These are phyloP conservation scores for Crenuchus spilurus DNA, from an alignment of 2,797 vertebrate genomes.

Conservation along the genomic window DNA sequence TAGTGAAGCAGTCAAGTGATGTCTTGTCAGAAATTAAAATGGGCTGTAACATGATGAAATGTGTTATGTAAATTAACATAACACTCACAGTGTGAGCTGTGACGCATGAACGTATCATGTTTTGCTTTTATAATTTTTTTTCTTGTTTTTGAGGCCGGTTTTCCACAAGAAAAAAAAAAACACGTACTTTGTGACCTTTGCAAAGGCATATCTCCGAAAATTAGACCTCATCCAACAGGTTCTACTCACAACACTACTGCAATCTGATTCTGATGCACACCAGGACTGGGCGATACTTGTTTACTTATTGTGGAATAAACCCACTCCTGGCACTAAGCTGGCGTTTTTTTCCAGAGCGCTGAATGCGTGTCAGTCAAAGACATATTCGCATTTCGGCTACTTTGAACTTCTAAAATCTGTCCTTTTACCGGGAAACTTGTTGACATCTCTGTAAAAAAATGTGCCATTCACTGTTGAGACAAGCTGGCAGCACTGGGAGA, in stretches of 20 bases:
- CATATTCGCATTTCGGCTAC: background rate
- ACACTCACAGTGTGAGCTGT: background rate
- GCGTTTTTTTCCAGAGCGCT: slow-evolving; percentile 19
- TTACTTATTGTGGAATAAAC: slow-evolving; percentile 32
- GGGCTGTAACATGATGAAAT: background rate
- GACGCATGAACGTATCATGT: background rate
- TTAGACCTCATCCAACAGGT: slow-evolving; percentile 32
- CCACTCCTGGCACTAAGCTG: slow-evolving; percentile 1
- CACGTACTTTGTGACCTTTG: slow-evolving; percentile 12
- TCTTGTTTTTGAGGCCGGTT: background rate
- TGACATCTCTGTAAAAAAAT: background rate
- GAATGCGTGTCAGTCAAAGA: too few relatives aligned
- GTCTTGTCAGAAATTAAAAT: background rate
- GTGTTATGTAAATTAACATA: background rate
- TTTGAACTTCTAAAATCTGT: background rate
- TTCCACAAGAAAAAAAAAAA: background rate
- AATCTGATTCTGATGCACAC: slow-evolving; percentile 32
- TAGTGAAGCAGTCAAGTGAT: background rate
- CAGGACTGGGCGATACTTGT: slow-evolving; percentile 25
- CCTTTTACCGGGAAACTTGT: background rate
- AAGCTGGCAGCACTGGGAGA: slow-evolving; percentile 15
- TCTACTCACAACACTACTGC: slow-evolving; percentile 31
- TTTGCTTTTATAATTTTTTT: slow-evolving; percentile 6
- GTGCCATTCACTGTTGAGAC: background rate
- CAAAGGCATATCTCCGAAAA: background rate